A percentile compares a stretch with the other conserved stretches of the same genome.
These are phyloP conservation scores for Chrysomela aeneicollis DNA, from an alignment of 2,888 invertebrate species.

Conservation along the genomic window DNA sequence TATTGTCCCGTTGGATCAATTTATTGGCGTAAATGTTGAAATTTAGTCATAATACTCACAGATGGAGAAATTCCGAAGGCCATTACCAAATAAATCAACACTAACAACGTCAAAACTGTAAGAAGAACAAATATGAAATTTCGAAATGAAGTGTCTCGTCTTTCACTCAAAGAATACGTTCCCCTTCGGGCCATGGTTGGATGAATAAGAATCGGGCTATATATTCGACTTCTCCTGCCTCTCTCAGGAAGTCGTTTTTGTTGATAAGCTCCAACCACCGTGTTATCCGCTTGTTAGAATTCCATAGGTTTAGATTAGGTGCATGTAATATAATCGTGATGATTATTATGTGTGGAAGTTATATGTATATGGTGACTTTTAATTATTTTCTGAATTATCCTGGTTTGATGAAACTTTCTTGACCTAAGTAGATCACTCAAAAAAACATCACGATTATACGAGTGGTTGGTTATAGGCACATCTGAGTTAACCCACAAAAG, in stretches of 20 bases:
- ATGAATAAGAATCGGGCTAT: neutral
- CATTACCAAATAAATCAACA: neutral
- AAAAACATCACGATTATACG: too few relatives aligned
- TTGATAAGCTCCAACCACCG: neutral
- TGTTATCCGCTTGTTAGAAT: neutral
- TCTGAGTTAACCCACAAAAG: too few relatives aligned
- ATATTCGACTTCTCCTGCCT: neutral
- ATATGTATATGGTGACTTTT: too few relatives aligned
- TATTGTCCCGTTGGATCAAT: too few relatives aligned
- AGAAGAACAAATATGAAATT: neutral
- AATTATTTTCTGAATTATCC: too few relatives aligned
- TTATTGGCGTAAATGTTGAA: too few relatives aligned
- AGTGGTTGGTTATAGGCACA: too few relatives aligned
- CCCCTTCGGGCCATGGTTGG: neutral
- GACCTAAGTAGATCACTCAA: too few relatives aligned
- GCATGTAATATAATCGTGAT: too few relatives aligned
- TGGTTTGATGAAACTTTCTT: too few relatives aligned
- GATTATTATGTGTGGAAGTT: too few relatives aligned
- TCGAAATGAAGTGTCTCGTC: neutral
- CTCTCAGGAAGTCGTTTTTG: neutral
- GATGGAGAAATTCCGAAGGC: neutral
- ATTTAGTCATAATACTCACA: neutral
- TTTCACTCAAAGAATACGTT: neutral
- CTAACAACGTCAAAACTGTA: neutral
- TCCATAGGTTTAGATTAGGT: too few relatives aligned